phyloP scores from a whole-genome alignment of 1,140 invertebrate species.

The Stratiolaelaps scimitus region DNA sequence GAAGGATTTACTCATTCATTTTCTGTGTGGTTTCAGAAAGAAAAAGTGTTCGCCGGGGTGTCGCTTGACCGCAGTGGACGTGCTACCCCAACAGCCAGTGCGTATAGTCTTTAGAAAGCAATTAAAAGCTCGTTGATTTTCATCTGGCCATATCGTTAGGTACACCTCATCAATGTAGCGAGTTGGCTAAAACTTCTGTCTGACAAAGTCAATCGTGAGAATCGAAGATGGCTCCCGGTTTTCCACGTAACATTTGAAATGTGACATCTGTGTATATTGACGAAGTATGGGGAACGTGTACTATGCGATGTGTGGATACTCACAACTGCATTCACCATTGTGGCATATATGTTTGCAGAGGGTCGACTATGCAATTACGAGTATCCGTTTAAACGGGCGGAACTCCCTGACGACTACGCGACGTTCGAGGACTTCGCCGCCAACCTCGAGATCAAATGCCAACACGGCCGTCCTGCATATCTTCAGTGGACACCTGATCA shows the following conservation, averaged over 20 bases:
- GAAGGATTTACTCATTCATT: background rate
- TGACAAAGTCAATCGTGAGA: no score
- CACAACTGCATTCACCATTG: no score
- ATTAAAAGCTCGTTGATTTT: background rate
- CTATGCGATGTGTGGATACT: no score
- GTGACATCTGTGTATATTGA: no score
- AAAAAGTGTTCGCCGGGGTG: slow-evolving; percentile 67
- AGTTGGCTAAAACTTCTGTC: no score
- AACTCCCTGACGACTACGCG: slow-evolving; percentile 57
- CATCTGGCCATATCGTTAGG: no score
- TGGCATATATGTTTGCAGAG: no score
- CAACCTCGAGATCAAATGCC: slow-evolving; percentile 61
- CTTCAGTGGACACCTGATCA: slow-evolving; percentile 73
- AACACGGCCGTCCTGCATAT: slow-evolving; percentile 54
- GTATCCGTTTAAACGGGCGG: slow-evolving; percentile 29
- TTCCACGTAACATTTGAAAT: no score
- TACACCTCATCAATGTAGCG: no score
- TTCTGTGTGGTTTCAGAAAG: slow-evolving; percentile 46
- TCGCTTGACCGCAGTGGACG: slow-evolving; percentile 52
- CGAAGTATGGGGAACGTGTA: no score
- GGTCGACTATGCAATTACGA: slow-evolving; percentile 73
- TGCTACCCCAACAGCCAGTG: slow-evolving; percentile 39
- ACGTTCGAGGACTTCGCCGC: slow-evolving; percentile 72
- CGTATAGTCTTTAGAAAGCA: background rate
- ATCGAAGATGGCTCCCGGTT: no score